Conservation (phyloP, 2,113 vertebrate species). For the Albula glossodonta region DNA sequence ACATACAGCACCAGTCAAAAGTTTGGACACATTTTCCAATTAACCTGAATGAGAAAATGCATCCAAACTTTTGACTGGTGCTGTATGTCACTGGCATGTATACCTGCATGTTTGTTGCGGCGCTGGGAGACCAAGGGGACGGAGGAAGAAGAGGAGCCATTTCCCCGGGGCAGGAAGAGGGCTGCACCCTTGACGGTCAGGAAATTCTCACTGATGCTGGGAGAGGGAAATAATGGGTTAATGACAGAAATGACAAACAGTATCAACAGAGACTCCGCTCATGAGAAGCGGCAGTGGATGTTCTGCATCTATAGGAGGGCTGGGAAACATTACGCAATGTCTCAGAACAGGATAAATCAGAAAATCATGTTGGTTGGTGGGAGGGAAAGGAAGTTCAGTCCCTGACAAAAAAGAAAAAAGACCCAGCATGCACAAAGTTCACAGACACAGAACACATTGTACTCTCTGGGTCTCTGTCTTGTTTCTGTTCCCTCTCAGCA, state of each 20-base stretch:
- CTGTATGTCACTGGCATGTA: neutral
- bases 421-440: neutral
- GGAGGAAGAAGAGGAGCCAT: slow-evolving; percentile 79
- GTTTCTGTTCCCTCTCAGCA: neutral
- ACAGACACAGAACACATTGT: neutral
- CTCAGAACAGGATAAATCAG: neutral
- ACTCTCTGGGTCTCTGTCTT: neutral
- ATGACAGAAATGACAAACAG: neutral
- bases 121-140: slow-evolving; percentile 82
- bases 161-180: slow-evolving; percentile 90
- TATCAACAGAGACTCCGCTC: neutral
- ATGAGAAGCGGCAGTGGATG: neutral
- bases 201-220: slow-evolving; percentile 95
- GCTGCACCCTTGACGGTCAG: slow-evolving; percentile 97
- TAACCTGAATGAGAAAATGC: no score
- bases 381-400: neutral
- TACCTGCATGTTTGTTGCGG: slow-evolving; percentile 94
- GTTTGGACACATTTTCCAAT: no score
- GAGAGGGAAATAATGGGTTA: slow-evolving; percentile 7
- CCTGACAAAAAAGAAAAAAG: neutral
- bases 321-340: neutral
- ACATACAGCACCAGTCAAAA: no score
- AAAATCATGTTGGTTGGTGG: neutral
- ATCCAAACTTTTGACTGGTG: no score
- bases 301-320: neutral